phyloP scores from a whole-genome alignment of 2,888 invertebrate species.

The Cephus pygmeus region DNA sequence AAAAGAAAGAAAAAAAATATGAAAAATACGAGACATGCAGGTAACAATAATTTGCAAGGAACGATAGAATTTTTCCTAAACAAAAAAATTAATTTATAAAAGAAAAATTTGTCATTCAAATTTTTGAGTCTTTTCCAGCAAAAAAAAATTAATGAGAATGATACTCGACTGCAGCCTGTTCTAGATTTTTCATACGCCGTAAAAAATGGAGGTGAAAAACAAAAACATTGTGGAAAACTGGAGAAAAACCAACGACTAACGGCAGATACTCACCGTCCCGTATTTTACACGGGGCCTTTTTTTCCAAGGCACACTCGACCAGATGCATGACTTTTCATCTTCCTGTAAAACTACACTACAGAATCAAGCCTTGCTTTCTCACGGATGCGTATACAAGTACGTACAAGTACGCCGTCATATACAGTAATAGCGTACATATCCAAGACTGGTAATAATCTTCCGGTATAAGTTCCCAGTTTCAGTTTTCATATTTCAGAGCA shows the following conservation, averaged over 20 bases:
- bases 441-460: slow-evolving; percentile 15
- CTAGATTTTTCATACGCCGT: background rate
- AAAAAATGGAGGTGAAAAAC: background rate
- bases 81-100: background rate
- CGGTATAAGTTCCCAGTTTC: slow-evolving; percentile 16
- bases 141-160: background rate
- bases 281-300: background rate
- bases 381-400: background rate
- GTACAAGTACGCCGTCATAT: background rate
- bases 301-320: background rate
- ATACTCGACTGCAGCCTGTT: background rate
- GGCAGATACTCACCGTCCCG: background rate
- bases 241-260: background rate
- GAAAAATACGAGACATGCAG: background rate
- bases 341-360: background rate
- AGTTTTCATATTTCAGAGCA: slow-evolving; percentile 19
- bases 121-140: background rate
- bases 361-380: background rate
- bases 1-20: background rate
- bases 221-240: background rate
- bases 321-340: background rate
- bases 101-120: background rate
- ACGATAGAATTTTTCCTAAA: background rate
- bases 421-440: background rate
- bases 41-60: background rate